phyloP scores from a whole-genome alignment of 2,113 vertebrate species.

The Catharus fuscescens region DNA sequence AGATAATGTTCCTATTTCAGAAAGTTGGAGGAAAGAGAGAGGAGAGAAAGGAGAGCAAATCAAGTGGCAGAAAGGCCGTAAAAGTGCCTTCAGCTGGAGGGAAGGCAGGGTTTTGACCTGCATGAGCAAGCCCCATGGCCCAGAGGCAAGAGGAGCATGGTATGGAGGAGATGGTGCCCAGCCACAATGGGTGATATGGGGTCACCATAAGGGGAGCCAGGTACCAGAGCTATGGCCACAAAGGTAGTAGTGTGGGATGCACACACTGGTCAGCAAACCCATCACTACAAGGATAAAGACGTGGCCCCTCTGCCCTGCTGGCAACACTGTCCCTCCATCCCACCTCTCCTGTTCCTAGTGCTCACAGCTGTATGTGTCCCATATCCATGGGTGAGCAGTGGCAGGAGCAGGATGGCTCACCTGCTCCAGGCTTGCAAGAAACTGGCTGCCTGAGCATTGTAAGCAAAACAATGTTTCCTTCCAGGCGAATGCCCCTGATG shows the following conservation, averaged over 20 bases:
- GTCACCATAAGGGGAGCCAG: not conserved
- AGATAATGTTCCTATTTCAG: not conserved
- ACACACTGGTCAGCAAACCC: not conserved
- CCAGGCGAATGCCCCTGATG: not conserved
- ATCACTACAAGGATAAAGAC: not conserved
- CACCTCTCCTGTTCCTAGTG: not conserved
- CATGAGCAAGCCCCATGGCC: rapidly evolving
- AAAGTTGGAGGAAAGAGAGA: not conserved
- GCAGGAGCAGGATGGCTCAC: not conserved
- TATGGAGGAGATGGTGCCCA: rapidly evolving
- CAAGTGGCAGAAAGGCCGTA: not conserved
- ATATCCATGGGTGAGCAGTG: rapidly evolving
- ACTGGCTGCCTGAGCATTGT: not conserved
- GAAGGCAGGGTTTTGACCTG: not conserved
- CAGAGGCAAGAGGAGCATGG: not conserved
- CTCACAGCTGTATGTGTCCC: rapidly evolving
- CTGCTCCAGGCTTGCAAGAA: not conserved
- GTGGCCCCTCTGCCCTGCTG: not conserved
- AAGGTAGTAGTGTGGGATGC: rapidly evolving
- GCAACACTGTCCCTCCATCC: not conserved
- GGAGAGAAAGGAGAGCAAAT: not conserved
- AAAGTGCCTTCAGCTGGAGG: rapidly evolving
- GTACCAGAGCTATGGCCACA: rapidly evolving
- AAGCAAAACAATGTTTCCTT: not conserved
- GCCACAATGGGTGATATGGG: rapidly evolving